Conservation (phyloP, 2,797 vertebrate species). For the Smutsia temminckii region DNA sequence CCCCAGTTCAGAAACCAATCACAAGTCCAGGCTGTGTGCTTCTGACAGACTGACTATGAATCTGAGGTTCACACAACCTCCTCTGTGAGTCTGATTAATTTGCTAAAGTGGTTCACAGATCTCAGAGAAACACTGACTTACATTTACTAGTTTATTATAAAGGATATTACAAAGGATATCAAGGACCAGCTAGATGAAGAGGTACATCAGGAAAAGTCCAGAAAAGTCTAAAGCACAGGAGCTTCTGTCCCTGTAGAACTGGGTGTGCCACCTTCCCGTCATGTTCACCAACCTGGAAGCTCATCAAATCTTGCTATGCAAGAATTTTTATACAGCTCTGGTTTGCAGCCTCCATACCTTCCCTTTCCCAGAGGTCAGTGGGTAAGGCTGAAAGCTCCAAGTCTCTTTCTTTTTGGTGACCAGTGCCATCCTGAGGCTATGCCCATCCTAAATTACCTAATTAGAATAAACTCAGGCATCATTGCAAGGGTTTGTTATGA, state of each 20-base stretch:
- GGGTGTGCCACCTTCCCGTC: neutral
- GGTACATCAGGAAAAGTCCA: neutral
- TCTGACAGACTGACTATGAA: neutral
- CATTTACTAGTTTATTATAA: neutral
- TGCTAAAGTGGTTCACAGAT: neutral
- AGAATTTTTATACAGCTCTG: neutral
- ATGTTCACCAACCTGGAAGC: neutral
- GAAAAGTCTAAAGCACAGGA: neutral
- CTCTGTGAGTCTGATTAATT: neutral
- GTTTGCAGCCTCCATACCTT: neutral
- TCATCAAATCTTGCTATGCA: neutral
- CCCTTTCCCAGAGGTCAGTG: neutral
- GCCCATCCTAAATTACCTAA: neutral
- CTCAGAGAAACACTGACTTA: neutral
- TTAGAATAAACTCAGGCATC: neutral
- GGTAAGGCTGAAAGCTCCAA: neutral
- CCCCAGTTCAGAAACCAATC: neutral
- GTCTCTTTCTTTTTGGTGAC: neutral
- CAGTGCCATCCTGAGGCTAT: neutral
- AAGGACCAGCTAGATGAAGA: neutral
- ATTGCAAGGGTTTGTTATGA: neutral
- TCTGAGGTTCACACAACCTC: neutral
- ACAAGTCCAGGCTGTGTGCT: neutral
- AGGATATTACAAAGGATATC: neutral
- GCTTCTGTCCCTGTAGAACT: neutral